These are phyloP conservation scores for Aquatica leii DNA, from an alignment of 2,888 invertebrate species.

Conservation along the genomic window DNA sequence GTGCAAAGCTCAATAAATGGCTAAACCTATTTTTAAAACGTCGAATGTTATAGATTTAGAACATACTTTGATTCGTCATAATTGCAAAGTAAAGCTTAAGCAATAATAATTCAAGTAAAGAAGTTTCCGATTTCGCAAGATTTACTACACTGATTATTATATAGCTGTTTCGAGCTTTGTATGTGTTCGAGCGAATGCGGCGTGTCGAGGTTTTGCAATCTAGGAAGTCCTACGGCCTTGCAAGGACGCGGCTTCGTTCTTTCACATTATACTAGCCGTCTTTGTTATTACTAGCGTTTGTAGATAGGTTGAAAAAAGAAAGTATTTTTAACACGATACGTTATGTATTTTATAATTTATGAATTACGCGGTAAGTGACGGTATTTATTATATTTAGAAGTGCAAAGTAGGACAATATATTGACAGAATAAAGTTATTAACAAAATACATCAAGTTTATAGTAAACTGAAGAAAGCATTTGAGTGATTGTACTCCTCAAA, in stretches of 20 bases:
- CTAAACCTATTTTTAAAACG: no score
- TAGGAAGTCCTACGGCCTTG: conserved; percentile 59
- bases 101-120: conserved; percentile 27
- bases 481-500: no score
- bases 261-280: conserved; percentile 46
- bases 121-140: conserved; percentile 39
- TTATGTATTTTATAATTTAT: background rate
- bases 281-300: conserved; percentile 9
- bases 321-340: background rate
- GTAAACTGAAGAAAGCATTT: no score
- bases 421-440: no score
- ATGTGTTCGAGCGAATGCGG: conserved; percentile 33
- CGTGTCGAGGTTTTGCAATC: conserved; percentile 52
- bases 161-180: conserved; percentile 28
- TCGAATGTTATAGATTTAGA: no score
- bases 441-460: no score
- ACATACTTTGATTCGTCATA: background rate
- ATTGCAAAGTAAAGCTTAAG: conserved; percentile 13
- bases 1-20: background rate
- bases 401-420: conserved; percentile 3
- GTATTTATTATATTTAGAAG: background rate
- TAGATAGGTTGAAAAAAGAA: background rate
- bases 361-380: background rate
- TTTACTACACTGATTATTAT: conserved; percentile 29
- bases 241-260: conserved; percentile 56